Percentiles rank a stretch among this genome's conserved stretches.
Evolutionary conservation across 1,140 invertebrate species (phyloP).

Genomic region (Drosophila nasuta): DNA sequence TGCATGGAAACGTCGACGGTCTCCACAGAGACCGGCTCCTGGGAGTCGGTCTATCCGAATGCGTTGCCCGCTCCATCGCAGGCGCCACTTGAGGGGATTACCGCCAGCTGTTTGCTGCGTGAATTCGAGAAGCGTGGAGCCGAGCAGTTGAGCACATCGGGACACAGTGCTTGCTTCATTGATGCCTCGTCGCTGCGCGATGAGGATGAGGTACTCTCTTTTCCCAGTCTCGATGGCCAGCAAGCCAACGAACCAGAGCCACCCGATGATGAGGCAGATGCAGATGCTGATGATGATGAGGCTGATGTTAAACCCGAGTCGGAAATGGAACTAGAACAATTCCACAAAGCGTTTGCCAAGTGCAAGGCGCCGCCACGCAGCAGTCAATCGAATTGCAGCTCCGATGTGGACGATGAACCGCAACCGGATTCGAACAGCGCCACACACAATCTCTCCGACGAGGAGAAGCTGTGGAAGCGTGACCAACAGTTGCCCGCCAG

Average conservation of each 20-base stretch:
- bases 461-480: constrained; percentile 84
- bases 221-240: constrained; percentile 67
- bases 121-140: constrained; percentile 71
- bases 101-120: constrained; percentile 69
- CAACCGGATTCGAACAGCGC: constrained; percentile 55
- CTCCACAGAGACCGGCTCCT: constrained; percentile 87
- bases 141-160: constrained; percentile 64
- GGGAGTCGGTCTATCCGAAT: constrained; percentile 87
- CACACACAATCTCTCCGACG: constrained; percentile 82
- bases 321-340: constrained; percentile 71
- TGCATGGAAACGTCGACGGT: constrained; percentile 87
- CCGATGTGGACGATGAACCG: constrained; percentile 49
- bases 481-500: constrained; percentile 51
- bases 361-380: constrained; percentile 58
- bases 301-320: neutral
- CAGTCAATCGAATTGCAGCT: constrained; percentile 49
- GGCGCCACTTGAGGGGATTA: constrained; percentile 54
- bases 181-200: constrained; percentile 90
- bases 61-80: neutral
- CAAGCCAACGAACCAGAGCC: constrained; percentile 17
- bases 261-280: neutral
- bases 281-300: neutral
- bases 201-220: constrained; percentile 86
- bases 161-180: constrained; percentile 88
- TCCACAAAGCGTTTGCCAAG: constrained; percentile 80